A percentile compares a stretch with the other conserved stretches of the same genome.
These are phyloP conservation scores for Drosophila bifasciata DNA, from an alignment of 1,140 invertebrate genomes.

Conservation along the genomic window DNA sequence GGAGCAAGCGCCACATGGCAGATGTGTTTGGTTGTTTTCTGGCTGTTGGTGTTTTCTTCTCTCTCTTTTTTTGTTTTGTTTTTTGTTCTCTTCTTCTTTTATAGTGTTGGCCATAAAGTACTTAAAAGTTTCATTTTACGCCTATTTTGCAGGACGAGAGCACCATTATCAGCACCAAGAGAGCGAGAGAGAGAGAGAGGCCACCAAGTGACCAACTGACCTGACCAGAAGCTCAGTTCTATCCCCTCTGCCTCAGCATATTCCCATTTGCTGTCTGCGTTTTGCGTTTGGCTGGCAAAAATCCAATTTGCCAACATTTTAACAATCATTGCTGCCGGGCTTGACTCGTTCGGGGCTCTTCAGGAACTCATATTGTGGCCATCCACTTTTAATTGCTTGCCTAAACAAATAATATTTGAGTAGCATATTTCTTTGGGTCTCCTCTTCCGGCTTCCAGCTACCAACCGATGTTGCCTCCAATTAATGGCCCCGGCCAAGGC, in stretches of 20 bases:
- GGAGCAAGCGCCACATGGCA: slow-evolving; percentile 65
- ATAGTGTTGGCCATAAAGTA: slow-evolving; percentile 81
- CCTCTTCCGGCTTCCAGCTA: neutral
- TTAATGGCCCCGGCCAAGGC: slow-evolving; percentile 49
- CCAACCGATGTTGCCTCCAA: slow-evolving; percentile 45
- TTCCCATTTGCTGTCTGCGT: slow-evolving; percentile 27
- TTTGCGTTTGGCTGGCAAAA: slow-evolving; percentile 44
- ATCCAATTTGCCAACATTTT: slow-evolving; percentile 79
- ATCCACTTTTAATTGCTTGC: slow-evolving; percentile 74
- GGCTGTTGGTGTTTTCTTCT: slow-evolving; percentile 7
- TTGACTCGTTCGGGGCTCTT: slow-evolving; percentile 9
- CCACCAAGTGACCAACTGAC: slow-evolving; percentile 49
- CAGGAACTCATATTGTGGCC: slow-evolving; percentile 54
- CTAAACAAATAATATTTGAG: slow-evolving; percentile 79
- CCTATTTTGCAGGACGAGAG: slow-evolving; percentile 71
- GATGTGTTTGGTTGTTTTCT: slow-evolving; percentile 61
- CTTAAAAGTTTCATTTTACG: slow-evolving; percentile 84
- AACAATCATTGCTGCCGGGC: slow-evolving; percentile 75
- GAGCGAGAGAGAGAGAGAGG: slow-evolving; percentile 18
- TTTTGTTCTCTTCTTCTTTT: slow-evolving; percentile 42
- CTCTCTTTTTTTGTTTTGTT: slow-evolving; percentile 16
- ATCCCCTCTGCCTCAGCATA: neutral
- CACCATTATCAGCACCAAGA: slow-evolving; percentile 63
- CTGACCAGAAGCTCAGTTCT: slow-evolving; percentile 28
- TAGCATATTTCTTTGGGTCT: slow-evolving; percentile 55